Conservation (phyloP, 2,113 vertebrate species). For the Sturnira hondurensis region DNA sequence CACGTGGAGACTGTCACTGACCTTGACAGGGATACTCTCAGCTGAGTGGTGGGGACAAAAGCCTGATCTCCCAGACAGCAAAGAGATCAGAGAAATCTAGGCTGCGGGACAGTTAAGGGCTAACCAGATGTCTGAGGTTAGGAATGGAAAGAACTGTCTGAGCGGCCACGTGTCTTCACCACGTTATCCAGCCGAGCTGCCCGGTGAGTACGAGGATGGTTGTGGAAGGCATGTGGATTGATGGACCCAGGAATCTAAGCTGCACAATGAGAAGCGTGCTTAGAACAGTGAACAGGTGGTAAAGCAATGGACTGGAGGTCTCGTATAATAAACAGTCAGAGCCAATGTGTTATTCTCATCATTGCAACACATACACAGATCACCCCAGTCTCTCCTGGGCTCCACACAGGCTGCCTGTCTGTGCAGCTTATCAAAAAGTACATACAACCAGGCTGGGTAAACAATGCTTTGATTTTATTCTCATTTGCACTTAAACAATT, state of each 20-base stretch:
- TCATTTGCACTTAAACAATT: conserved; percentile 41
- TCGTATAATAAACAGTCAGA: neutral
- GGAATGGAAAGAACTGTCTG: neutral
- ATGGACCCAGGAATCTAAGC: neutral
- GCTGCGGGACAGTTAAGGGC: neutral
- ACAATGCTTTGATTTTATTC: conserved; percentile 44
- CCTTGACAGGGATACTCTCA: neutral
- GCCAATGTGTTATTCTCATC: neutral
- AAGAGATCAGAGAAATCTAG: neutral
- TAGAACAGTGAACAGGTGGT: neutral
- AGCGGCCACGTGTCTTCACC: neutral
- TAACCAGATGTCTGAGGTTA: neutral
- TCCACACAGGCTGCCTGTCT: neutral
- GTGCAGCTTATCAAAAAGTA: neutral
- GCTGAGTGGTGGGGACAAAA: neutral
- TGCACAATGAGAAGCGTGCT: neutral
- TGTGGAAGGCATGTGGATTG: neutral
- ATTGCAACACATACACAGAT: neutral
- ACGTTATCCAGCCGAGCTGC: neutral
- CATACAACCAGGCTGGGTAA: neutral
- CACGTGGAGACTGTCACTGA: neutral
- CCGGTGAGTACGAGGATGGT: neutral
- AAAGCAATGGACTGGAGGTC: neutral
- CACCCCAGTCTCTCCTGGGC: neutral
- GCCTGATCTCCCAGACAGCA: neutral